Conservation (phyloP, 2,888 invertebrate genomes). For the Dasysyrphus tricinctus region DNA sequence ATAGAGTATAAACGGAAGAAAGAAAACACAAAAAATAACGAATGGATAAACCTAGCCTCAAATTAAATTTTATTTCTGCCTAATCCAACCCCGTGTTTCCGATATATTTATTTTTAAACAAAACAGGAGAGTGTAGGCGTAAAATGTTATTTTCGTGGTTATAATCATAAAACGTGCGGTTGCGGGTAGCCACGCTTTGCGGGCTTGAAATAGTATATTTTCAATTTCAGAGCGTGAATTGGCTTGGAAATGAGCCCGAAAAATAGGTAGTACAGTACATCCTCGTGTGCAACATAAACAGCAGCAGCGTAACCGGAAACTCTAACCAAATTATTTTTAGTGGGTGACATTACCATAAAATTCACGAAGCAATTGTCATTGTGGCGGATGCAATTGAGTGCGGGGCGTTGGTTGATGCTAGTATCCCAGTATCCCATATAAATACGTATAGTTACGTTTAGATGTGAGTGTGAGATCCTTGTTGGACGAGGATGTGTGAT, state of each 20-base stretch:
- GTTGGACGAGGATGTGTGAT: background rate
- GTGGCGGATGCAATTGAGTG: conserved; percentile 49
- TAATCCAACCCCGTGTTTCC: background rate
- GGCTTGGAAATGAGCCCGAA: background rate
- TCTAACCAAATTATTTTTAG: conserved; percentile 40
- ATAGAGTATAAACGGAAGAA: too few species aligned
- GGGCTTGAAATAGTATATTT: conserved; percentile 18
- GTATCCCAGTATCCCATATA: background rate
- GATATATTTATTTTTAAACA: background rate
- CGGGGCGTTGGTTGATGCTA: background rate
- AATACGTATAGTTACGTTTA: background rate
- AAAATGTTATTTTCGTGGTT: conserved; percentile 10
- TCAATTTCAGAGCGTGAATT: conserved; percentile 25
- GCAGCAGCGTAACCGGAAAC: conserved; percentile 15
- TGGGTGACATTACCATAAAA: conserved; percentile 36
- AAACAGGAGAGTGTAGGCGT: background rate
- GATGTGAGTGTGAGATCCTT: background rate
- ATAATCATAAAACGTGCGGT: conserved; percentile 31
- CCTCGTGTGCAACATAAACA: background rate
- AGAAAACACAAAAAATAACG: too few species aligned
- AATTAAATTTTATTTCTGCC: background rate
- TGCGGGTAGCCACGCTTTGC: background rate
- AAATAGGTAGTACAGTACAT: background rate
- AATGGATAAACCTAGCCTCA: too few species aligned
- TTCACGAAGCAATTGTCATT: conserved; percentile 47